Percentiles rank a stretch among this genome's conserved stretches.
Conservation (phyloP, 2,113 vertebrate species). For the Eidolon helvum region DNA sequence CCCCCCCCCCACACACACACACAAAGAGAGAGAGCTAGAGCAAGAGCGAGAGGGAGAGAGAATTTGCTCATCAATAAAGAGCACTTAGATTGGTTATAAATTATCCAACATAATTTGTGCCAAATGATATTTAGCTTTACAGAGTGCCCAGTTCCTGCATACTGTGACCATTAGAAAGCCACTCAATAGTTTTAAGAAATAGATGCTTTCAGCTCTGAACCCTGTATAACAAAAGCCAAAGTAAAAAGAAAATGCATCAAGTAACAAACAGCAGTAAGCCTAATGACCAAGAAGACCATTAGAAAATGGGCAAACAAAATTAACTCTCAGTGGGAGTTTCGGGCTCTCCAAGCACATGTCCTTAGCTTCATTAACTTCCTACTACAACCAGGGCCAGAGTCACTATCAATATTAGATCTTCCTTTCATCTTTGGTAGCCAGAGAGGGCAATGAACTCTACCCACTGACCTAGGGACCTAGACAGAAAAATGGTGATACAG, state of each 20-base stretch:
- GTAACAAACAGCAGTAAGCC: conserved; percentile 10
- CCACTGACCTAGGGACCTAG: too few relatives aligned
- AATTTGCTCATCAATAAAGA: conserved; percentile 2
- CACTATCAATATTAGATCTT: neutral
- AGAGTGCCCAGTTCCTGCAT: neutral
- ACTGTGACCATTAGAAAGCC: conserved; percentile 40
- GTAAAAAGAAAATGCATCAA: conserved; percentile 23
- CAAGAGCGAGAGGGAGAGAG: too few relatives aligned
- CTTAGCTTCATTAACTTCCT: conserved; percentile 29
- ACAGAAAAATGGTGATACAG: neutral
- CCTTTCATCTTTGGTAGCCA: neutral
- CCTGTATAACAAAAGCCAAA: conserved; percentile 28
- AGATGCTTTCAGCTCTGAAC: neutral
- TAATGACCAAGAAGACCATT: conserved; percentile 37
- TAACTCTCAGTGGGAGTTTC: conserved; percentile 33
- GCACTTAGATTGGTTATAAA: conserved; percentile 22
- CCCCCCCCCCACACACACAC: neutral
- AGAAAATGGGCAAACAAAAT: conserved; percentile 55
- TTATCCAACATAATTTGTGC: neutral
- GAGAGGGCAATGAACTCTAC: neutral
- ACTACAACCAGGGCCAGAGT: neutral
- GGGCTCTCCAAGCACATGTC: neutral
- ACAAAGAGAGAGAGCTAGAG: too few relatives aligned
- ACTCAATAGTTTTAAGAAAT: conserved; percentile 34
- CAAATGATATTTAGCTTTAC: conserved; percentile 24